phyloP scores from a whole-genome alignment of 1,140 invertebrate genomes.

The Penaeus japonicus region DNA sequence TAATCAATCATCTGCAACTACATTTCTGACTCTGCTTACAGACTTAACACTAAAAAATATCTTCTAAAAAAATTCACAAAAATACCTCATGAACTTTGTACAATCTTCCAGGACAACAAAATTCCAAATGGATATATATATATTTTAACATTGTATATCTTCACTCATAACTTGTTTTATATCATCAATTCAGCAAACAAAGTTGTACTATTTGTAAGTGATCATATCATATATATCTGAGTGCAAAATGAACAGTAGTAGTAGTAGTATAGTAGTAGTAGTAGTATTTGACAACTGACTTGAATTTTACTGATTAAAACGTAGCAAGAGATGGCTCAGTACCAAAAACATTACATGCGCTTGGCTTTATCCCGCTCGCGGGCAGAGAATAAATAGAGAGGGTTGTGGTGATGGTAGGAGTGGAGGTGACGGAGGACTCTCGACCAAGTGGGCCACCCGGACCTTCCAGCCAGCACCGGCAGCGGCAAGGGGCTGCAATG shows the following conservation, averaged over 20 bases:
- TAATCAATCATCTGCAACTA: conserved; percentile 36
- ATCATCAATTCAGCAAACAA: background rate
- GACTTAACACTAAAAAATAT: conserved; percentile 38
- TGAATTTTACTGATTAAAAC: conserved; percentile 26
- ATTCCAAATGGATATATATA: conserved; percentile 6
- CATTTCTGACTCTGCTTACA: conserved; percentile 32
- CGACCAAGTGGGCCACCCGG: conserved; percentile 50
- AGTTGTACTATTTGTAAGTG: conserved; percentile 29
- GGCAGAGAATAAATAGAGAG: conserved; percentile 56
- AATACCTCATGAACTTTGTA: background rate
- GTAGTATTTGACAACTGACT: conserved; percentile 44
- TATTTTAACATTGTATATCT: background rate
- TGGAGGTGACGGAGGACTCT: conserved; percentile 50
- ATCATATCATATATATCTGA: conserved; percentile 24
- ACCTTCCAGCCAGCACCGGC: conserved; percentile 49
- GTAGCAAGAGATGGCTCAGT: conserved; percentile 56
- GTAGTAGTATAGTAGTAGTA: background rate
- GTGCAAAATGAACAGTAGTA: conserved; percentile 35
- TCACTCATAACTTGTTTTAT: background rate
- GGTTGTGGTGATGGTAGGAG: conserved; percentile 51
- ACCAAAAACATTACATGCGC: conserved; percentile 55
- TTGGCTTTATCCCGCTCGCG: conserved; percentile 54
- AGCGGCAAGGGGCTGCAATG: conserved; percentile 53
- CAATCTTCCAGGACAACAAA: conserved; percentile 41
- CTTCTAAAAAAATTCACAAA: conserved; percentile 26